Evolutionary conservation across 2,888 invertebrate genomes (phyloP).

Genomic region (Parascotia fuliginaria): DNA sequence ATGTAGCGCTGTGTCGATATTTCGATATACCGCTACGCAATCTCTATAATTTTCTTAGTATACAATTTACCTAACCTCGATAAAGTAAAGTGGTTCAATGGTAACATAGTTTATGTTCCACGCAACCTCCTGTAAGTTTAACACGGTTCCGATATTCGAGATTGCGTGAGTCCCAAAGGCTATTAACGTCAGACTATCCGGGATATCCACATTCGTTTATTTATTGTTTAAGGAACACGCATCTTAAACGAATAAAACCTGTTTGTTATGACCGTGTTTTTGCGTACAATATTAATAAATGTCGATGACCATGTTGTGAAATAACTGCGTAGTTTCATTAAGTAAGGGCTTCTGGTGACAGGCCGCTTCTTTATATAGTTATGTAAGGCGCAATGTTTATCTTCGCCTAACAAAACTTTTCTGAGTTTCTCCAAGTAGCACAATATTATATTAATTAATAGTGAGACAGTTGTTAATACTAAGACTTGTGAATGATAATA

Average conservation of each 20-base stretch:
- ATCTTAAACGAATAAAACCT: conserved; percentile 51
- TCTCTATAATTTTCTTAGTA: conserved; percentile 28
- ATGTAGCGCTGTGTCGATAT: too few relatives aligned
- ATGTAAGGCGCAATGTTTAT: too few relatives aligned
- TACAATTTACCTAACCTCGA: conserved; percentile 20
- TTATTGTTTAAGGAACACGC: conserved; percentile 56
- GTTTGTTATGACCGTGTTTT: conserved; percentile 53
- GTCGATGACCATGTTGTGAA: too few relatives aligned
- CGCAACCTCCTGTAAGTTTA: conserved; percentile 52
- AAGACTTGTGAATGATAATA: too few relatives aligned
- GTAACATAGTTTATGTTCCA: conserved; percentile 40
- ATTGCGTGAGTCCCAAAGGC: conserved; percentile 55
- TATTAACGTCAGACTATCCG: conserved; percentile 56
- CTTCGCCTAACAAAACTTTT: too few relatives aligned
- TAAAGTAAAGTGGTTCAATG: conserved; percentile 13
- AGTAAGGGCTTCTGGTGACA: too few relatives aligned
- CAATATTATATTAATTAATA: too few relatives aligned
- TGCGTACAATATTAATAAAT: conserved; percentile 20
- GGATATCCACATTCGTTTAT: conserved; percentile 61
- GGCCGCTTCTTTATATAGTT: too few relatives aligned
- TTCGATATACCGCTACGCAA: too few relatives aligned
- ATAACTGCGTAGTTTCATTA: too few relatives aligned
- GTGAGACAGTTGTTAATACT: too few relatives aligned
- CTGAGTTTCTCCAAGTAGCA: too few relatives aligned
- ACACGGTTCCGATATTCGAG: conserved; percentile 57